Base-by-base conservation (phyloP, 2,888 invertebrate species). In the Drosophila sordidula region DNA sequence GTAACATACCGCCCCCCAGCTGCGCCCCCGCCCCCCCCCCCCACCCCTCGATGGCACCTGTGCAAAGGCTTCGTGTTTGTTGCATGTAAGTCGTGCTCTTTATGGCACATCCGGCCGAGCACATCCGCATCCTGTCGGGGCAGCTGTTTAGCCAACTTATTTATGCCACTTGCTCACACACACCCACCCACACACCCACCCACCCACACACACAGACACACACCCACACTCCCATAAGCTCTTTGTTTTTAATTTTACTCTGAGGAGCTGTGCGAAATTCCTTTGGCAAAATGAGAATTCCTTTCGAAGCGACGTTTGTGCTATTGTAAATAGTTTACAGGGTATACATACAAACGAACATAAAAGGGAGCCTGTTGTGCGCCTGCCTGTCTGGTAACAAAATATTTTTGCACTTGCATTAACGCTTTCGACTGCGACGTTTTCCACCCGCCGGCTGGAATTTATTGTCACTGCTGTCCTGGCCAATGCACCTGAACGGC, bases 141-240 rank as follows among this genome's bases (percentile, higher is more conserved):
- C 80, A 82, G 83, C 83, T 88, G 88, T 79, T 83, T 86, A 83
- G 77, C 74, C 73, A 68, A 70, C 79, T 82, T 85, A 85, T 88
- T 83, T 85, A 83, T 83, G 83, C 70, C 76, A 82, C 70, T 80
- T 70, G 70, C 65, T 72, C 58, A 57, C 81, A n/a, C 56, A 26
- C 45, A 6, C 52, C 11, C 29, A 6, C 11, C 11, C 58, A 61
- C 39, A 39, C 26, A 22, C 22, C 2, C 22, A 2, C 22, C 2
- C 22, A 22, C 22, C 2, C 22, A 3, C 22, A 22, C 22, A 1
- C 3, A 22, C 22, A 22, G 2, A 4, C 44, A 14, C 14, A 18
- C 63, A 57, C 49, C 42, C 12, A 44, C 36, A 39, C 34, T 39
- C 49, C 42, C 46, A 36, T 59, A 39, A 61, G 47, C 58, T 63